Base-by-base conservation (phyloP, 2,113 vertebrate genomes). In the Megalops atlanticus region DNA sequence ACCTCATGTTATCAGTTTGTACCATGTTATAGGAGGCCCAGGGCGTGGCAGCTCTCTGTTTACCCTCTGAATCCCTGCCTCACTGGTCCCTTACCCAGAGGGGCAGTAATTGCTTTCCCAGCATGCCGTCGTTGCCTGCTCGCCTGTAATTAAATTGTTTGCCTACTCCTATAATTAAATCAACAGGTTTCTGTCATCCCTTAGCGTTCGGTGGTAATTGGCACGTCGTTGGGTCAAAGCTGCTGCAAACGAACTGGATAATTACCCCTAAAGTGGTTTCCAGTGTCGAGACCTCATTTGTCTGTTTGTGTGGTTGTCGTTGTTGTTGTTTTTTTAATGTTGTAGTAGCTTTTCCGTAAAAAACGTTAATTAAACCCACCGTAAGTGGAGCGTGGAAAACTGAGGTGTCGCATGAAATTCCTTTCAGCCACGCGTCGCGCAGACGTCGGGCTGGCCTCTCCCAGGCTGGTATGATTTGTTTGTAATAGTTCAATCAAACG, bases 81-180 rank as follows among this genome's bases (percentile, higher is more conserved):
- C 84, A 86, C 80, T 33, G 83, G 80, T 39, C 77, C 85, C 18
- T 88, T 83, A 91, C 91, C 89, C 84, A 81, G 88, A 90, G 91
- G 89, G 85, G 85, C 84, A 85, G 88, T 47, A 79, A 85, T 87
- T 81, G 52, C 88, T 88, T 92, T 90, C 64, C 92, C 90, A 90
- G 83, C 85, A 91, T 89, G 90, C 91, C 89, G 85, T 73, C 76
- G 58, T 68, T 38, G 90, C 90, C 90, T 88, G 84, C 86, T 87
- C 88, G 85, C 89, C 91, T 87, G 85, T 93, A 94, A 94, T 94
- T 94, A 92, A 94, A 94, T 94, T 92, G 93, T 93, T 93, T 93
- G 86, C 86, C 83, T 86, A 82, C 82, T 85, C 86, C 87, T 93
- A 91, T 94, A 95, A 94, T 95, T 94, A 94, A 94, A 95, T 94